These are phyloP conservation scores for Mesocricetus auratus DNA, from an alignment of 2,113 vertebrate species.

Conservation along the genomic window DNA sequence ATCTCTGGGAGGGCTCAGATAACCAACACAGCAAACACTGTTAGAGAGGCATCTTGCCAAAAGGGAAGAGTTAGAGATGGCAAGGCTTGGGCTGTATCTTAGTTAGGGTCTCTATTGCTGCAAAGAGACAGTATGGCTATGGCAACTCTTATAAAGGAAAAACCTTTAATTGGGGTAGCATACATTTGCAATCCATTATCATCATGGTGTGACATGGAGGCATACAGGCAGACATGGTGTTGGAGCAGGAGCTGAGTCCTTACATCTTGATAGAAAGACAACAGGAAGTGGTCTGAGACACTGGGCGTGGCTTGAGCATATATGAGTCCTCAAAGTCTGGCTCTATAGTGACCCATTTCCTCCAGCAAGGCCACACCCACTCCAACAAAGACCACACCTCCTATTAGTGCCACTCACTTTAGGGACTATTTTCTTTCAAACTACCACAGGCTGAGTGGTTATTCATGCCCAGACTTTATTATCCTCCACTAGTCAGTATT, in stretches of 20 bases:
- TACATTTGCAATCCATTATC: background rate
- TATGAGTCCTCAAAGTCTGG: background rate
- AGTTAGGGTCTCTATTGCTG: background rate
- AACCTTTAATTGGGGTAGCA: background rate
- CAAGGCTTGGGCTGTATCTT: background rate
- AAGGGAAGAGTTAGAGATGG: background rate
- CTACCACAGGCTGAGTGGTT: background rate
- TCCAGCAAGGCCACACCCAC: background rate
- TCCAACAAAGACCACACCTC: background rate
- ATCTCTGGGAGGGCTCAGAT: background rate
- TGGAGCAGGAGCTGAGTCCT: background rate
- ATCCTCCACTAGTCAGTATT: conserved; percentile 30
- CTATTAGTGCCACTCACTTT: background rate
- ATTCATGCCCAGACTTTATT: conserved; percentile 20
- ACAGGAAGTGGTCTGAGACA: background rate
- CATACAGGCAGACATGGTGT: background rate
- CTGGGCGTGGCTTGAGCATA: background rate
- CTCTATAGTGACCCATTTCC: background rate
- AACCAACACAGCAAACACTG: background rate
- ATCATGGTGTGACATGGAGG: background rate
- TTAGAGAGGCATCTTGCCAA: conserved; percentile 40
- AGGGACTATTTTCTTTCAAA: background rate
- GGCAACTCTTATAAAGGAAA: background rate
- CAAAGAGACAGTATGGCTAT: background rate
- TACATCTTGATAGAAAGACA: background rate